A percentile compares a stretch with the other conserved stretches of the same genome.
These are phyloP conservation scores for Lithobates pipiens DNA, from an alignment of 2,797 vertebrate genomes.

Conservation along the genomic window DNA sequence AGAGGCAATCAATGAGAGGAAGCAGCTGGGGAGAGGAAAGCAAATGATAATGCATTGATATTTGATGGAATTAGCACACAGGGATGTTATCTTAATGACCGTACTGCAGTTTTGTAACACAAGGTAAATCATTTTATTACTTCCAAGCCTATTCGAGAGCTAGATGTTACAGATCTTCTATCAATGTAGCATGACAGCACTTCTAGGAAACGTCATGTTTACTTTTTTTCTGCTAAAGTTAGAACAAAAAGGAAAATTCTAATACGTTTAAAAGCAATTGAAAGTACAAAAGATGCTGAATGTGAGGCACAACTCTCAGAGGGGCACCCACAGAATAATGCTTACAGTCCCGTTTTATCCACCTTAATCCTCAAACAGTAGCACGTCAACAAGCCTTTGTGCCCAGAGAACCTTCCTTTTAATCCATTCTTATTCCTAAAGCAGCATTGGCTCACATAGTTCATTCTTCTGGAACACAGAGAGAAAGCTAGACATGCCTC, in stretches of 20 bases:
- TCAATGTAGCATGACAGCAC: background rate
- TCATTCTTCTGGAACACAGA: constrained; percentile 7
- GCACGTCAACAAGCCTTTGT: constrained; percentile 13
- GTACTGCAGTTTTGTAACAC: background rate
- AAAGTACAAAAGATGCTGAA: background rate
- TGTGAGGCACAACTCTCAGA: background rate
- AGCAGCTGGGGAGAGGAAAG: constrained; percentile 44
- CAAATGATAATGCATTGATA: constrained; percentile 22
- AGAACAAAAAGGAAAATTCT: background rate
- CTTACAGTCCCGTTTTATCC: background rate
- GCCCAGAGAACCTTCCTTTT: background rate
- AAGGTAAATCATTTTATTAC: background rate
- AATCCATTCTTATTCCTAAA: constrained; percentile 19
- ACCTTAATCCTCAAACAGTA: constrained; percentile 11
- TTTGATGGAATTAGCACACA: constrained; percentile 23
- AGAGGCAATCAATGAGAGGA: constrained; percentile 31
- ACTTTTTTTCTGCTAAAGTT: background rate
- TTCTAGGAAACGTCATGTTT: background rate
- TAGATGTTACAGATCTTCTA: background rate
- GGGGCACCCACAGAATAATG: constrained; percentile 11
- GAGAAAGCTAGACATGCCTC: constrained; percentile 4
- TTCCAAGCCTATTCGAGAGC: background rate
- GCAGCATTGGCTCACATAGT: background rate
- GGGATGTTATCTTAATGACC: background rate
- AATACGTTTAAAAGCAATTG: background rate